Percentiles rank a stretch among this genome's conserved stretches.
These are phyloP conservation scores for Hydrotaea diabolus DNA, from an alignment of 2,888 invertebrate genomes.

Conservation along the genomic window DNA sequence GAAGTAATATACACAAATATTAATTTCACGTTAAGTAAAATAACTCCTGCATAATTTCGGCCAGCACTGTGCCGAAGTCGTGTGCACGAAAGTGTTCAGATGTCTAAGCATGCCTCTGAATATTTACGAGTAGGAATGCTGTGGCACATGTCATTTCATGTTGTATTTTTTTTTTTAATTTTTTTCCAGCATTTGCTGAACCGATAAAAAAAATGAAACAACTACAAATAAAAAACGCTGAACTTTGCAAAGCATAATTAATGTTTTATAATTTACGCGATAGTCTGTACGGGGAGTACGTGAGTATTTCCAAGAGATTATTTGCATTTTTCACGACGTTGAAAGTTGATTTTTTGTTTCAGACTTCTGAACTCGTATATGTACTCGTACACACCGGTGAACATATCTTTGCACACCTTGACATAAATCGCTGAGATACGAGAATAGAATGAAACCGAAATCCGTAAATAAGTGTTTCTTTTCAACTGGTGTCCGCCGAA, in stretches of 20 bases:
- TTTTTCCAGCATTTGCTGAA: neutral
- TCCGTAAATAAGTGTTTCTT: constrained; percentile 7
- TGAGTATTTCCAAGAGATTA: constrained; percentile 36
- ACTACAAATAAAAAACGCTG: constrained; percentile 6
- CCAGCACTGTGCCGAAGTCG: neutral
- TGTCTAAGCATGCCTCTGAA: neutral
- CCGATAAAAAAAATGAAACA: constrained; percentile 1
- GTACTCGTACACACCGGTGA: no score
- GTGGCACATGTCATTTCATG: constrained; percentile 31
- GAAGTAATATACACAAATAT: no score
- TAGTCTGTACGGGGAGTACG: constrained; percentile 45
- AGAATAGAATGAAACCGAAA: neutral
- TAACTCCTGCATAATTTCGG: neutral
- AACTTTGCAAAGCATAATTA: constrained; percentile 36
- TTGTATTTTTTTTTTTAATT: constrained; percentile 19
- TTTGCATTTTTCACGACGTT: constrained; percentile 49
- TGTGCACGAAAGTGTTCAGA: no score
- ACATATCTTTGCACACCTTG: constrained; percentile 42
- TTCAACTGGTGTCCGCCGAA: neutral
- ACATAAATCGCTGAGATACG: constrained; percentile 57
- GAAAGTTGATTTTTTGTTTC: constrained; percentile 59
- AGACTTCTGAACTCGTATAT: neutral
- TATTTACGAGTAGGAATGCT: constrained; percentile 8
- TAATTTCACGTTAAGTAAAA: no score
- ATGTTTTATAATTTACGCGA: constrained; percentile 48